Conservation (phyloP, 2,888 invertebrate genomes). For the Ectobius pallidus region DNA sequence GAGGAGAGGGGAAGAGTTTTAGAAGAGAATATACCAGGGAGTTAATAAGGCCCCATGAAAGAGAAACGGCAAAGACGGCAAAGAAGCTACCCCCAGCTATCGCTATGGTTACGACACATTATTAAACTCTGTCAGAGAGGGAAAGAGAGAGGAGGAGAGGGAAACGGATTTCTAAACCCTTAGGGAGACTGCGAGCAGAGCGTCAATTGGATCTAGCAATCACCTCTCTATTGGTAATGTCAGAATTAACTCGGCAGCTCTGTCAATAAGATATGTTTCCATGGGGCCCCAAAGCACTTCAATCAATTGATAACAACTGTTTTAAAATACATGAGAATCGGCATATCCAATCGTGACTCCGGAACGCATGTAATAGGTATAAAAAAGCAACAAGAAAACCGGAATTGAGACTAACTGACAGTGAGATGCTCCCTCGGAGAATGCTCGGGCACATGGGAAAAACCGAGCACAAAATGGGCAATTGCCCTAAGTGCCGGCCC, state of each 20-base stretch:
- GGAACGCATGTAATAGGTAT: no score
- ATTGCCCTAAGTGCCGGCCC: no score
- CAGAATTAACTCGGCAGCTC: neutral
- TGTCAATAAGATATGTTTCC: no score
- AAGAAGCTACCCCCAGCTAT: neutral
- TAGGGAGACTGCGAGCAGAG: neutral
- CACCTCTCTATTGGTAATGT: neutral
- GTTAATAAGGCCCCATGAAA: neutral
- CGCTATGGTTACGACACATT: slow-evolving; percentile 19
- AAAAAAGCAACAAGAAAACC: no score
- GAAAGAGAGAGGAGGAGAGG: neutral
- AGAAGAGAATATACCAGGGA: neutral
- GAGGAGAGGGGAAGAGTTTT: neutral
- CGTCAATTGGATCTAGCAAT: neutral
- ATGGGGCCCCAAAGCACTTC: no score
- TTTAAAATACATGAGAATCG: no score
- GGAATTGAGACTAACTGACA: no score
- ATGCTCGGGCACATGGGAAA: no score
- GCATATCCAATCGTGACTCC: no score
- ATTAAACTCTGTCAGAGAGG: neutral
- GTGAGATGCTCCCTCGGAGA: no score
- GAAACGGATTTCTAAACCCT: neutral
- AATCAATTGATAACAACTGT: no score
- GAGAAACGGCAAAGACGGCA: neutral
- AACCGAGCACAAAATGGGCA: no score